phyloP scores from a whole-genome alignment of 2,797 vertebrate species.

The Danio kyathit region DNA sequence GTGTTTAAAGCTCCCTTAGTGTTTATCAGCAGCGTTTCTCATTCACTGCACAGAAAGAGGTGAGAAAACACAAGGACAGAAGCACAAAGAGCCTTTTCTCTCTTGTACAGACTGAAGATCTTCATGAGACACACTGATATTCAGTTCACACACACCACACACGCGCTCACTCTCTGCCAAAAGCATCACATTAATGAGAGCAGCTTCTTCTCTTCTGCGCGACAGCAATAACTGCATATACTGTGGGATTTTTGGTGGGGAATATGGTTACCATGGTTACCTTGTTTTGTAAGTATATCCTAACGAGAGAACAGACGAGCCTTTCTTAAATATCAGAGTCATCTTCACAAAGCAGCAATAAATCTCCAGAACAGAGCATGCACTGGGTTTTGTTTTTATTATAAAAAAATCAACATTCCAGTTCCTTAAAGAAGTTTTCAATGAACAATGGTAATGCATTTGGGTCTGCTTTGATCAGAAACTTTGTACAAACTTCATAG shows the following conservation, averaged over 20 bases:
- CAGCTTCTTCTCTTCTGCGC: not conserved
- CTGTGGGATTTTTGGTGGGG: constrained; percentile 6
- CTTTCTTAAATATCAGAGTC: not conserved
- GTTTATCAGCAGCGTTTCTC: not conserved
- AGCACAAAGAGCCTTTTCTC: not conserved
- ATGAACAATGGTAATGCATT: too few species aligned
- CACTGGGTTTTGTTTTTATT: too few species aligned
- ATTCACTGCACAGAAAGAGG: not conserved
- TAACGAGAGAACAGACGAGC: not conserved
- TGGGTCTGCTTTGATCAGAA: too few species aligned
- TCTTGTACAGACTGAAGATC: too few species aligned
- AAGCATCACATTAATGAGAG: not conserved
- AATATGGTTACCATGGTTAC: not conserved
- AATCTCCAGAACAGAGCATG: not conserved
- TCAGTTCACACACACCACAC: not conserved
- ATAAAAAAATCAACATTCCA: too few species aligned
- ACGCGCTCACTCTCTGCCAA: not conserved
- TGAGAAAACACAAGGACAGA: not conserved
- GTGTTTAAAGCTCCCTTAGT: too few species aligned
- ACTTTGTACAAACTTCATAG: too few species aligned
- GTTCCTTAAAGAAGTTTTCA: too few species aligned
- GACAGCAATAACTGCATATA: not conserved
- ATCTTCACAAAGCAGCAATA: not conserved
- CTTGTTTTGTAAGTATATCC: not conserved
- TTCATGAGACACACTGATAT: not conserved